These are phyloP conservation scores for Plebejus melissa DNA, from an alignment of 2,888 invertebrate species.

Conservation along the genomic window DNA sequence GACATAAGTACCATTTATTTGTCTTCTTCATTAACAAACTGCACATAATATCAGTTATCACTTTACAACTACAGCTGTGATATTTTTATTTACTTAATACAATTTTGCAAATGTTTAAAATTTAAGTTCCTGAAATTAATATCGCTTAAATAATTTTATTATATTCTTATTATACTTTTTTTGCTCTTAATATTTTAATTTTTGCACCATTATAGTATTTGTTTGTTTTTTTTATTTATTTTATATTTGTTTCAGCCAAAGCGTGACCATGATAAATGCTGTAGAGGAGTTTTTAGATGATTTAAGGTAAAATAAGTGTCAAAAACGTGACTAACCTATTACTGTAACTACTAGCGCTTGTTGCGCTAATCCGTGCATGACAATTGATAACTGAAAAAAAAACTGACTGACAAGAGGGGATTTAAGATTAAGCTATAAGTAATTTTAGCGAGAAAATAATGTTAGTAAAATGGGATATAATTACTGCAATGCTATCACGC, in stretches of 20 bases:
- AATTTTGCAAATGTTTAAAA: no score
- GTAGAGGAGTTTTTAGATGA: slow-evolving; percentile 69
- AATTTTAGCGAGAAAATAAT: no score
- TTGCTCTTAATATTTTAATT: background rate
- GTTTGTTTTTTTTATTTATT: slow-evolving; percentile 33
- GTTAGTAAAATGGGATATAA: no score
- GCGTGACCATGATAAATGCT: slow-evolving; percentile 52
- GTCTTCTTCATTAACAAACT: no score
- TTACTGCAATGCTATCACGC: no score
- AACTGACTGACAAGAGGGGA: background rate
- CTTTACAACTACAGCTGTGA: no score
- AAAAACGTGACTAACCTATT: background rate
- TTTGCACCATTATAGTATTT: background rate
- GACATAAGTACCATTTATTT: no score
- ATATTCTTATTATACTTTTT: background rate
- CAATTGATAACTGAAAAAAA: background rate
- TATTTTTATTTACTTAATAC: no score
- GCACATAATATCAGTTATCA: no score
- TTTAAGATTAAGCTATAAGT: no score
- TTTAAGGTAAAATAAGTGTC: slow-evolving; percentile 55
- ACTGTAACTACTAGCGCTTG: background rate
- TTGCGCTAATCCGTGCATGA: slow-evolving; percentile 5
- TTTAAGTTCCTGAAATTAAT: no score
- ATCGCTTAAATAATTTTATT: no score
- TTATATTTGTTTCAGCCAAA: slow-evolving; percentile 35